These are phyloP conservation scores for Papilio xuthus DNA, from an alignment of 1,140 invertebrate genomes.

Conservation along the genomic window DNA sequence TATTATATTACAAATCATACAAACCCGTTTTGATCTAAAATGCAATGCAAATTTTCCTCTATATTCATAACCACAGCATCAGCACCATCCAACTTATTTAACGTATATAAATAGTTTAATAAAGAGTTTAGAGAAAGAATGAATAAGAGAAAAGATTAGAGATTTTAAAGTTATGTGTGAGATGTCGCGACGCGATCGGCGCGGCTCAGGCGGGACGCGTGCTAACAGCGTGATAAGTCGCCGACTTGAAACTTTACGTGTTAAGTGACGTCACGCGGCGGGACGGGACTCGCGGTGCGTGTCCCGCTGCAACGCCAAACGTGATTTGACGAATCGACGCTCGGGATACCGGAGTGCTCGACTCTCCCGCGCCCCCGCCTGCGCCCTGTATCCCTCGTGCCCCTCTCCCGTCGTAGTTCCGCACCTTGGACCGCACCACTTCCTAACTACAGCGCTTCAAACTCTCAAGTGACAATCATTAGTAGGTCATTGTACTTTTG, in stretches of 20 bases:
- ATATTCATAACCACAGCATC: slow-evolving; percentile 69
- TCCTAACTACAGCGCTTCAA: slow-evolving; percentile 7
- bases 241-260: slow-evolving; percentile 19
- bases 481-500: neutral
- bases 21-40: slow-evolving; percentile 66
- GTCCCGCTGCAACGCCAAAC: slow-evolving; percentile 65
- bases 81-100: slow-evolving; percentile 54
- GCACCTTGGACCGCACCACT: slow-evolving; percentile 10
- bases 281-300: slow-evolving; percentile 48
- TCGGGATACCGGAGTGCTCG: slow-evolving; percentile 59
- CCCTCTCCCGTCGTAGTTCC: neutral
- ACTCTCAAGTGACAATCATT: neutral
- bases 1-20: slow-evolving; percentile 47
- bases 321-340: slow-evolving; percentile 65
- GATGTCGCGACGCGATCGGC: slow-evolving; percentile 1
- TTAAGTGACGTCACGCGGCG: slow-evolving; percentile 17
- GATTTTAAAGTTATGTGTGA: slow-evolving; percentile 18
- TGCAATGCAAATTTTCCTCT: slow-evolving; percentile 67
- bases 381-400: slow-evolving; percentile 33
- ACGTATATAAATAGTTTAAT: neutral
- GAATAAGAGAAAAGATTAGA: slow-evolving; percentile 12
- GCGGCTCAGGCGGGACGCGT: neutral
- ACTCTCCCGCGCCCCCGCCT: slow-evolving; percentile 48
- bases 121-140: slow-evolving; percentile 28
- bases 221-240: neutral